These are phyloP conservation scores for Tetrapedia diversipes DNA, from an alignment of 2,888 invertebrate genomes.

Conservation along the genomic window DNA sequence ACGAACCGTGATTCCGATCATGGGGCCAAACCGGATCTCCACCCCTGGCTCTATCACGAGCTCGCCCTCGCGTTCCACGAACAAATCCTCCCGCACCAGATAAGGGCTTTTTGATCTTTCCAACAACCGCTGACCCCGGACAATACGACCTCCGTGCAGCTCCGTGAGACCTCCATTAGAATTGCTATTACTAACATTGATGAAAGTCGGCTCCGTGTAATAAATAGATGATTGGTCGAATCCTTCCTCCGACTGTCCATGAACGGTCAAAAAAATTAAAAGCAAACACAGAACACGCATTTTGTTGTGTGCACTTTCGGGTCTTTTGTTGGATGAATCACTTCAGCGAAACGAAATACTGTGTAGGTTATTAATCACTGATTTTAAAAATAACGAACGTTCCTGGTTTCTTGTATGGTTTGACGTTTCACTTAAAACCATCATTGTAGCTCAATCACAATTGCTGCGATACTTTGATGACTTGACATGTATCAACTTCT, in stretches of 20 bases:
- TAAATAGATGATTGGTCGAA: conserved; percentile 76
- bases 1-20: conserved; percentile 95
- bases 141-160: conserved; percentile 86
- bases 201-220: conserved; percentile 78
- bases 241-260: conserved; percentile 59
- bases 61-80: conserved; percentile 90
- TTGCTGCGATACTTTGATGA: conserved; percentile 42
- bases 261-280: conserved; percentile 29
- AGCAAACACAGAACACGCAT: conserved; percentile 40
- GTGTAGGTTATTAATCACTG: background rate
- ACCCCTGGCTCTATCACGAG: conserved; percentile 95
- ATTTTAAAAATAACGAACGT: background rate
- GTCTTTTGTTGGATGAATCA: background rate
- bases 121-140: conserved; percentile 85
- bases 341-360: background rate
- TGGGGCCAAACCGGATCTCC: conserved; percentile 94
- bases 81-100: conserved; percentile 90
- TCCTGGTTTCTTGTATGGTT: background rate
- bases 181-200: conserved; percentile 60
- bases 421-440: background rate
- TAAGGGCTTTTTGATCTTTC: conserved; percentile 88
- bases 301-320: conserved; percentile 14
- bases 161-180: conserved; percentile 82
- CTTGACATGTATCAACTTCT: background rate
- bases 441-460: conserved; percentile 16